Evolutionary conservation across 2,113 vertebrate species (phyloP).

Genomic region (Alligator sinensis): DNA sequence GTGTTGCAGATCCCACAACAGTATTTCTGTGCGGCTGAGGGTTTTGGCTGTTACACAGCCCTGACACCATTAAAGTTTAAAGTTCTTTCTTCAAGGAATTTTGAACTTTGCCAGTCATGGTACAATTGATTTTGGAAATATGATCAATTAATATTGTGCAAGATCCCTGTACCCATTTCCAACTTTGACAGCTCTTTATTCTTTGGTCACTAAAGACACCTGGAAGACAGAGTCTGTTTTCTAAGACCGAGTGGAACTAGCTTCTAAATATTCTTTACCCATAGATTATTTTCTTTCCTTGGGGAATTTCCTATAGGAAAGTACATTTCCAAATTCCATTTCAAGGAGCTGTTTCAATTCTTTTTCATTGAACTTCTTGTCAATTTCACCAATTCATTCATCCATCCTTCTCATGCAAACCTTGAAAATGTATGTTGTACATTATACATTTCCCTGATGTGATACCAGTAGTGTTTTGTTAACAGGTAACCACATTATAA

Average conservation of each 20-base stretch:
- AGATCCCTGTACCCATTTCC: neutral
- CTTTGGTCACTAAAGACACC: conserved; percentile 71
- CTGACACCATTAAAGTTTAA: neutral
- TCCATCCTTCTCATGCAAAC: neutral
- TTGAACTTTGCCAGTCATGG: neutral
- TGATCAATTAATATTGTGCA: neutral
- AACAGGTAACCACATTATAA: conserved; percentile 12
- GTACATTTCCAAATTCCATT: neutral
- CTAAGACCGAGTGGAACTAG: conserved; percentile 75
- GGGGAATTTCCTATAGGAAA: conserved; percentile 69
- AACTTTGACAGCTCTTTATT: conserved; percentile 66
- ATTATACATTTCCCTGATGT: neutral
- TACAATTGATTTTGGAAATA: neutral
- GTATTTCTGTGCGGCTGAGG: no score
- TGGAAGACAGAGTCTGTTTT: conserved; percentile 75
- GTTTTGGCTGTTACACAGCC: neutral
- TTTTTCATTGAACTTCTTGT: conserved; percentile 27
- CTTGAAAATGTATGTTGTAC: neutral
- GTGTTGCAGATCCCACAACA: neutral
- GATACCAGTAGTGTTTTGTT: neutral
- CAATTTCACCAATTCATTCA: neutral
- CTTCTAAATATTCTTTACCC: conserved; percentile 67
- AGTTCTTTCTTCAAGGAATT: neutral
- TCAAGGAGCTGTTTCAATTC: neutral
- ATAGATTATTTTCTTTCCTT: conserved; percentile 32